Conservation (phyloP, 1,140 invertebrate genomes). For the Oppia nitens region DNA sequence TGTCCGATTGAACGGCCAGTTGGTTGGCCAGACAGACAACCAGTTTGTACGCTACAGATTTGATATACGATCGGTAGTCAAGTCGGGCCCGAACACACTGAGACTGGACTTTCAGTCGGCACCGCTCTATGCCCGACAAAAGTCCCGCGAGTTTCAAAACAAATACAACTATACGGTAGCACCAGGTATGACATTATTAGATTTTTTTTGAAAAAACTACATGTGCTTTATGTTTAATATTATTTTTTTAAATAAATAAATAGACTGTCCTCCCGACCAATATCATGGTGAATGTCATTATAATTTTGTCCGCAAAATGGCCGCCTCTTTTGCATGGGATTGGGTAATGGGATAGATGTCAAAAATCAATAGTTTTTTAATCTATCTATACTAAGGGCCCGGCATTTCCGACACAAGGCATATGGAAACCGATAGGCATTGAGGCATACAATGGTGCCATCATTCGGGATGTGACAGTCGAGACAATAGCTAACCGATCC, state of each 20-base stretch:
- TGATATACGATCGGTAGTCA: constrained; percentile 44
- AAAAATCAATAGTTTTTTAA: background rate
- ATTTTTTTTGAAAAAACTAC: too few species aligned
- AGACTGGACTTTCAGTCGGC: constrained; percentile 55
- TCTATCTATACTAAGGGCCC: constrained; percentile 30
- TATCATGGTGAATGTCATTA: constrained; percentile 88
- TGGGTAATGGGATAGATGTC: constrained; percentile 53
- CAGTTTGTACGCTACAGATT: constrained; percentile 75
- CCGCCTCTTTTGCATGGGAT: constrained; percentile 92
- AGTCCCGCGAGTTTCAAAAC: constrained; percentile 35
- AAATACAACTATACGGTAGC: constrained; percentile 46
- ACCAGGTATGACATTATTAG: constrained; percentile 39
- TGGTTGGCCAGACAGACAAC: constrained; percentile 52
- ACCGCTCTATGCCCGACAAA: constrained; percentile 40
- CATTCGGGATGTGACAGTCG: constrained; percentile 31
- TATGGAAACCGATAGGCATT: constrained; percentile 49
- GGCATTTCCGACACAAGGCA: constrained; percentile 78
- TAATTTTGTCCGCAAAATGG: constrained; percentile 90
- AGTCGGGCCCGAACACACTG: constrained; percentile 39
- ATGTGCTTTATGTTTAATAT: background rate
- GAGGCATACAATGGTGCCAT: constrained; percentile 31
- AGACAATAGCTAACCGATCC: background rate
- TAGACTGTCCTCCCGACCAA: constrained; percentile 44
- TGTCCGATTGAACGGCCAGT: constrained; percentile 49
- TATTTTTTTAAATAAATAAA: background rate